Percentiles rank a stretch among this genome's conserved stretches.
These are phyloP conservation scores for Cichladusa arquata DNA, from an alignment of 2,113 vertebrate genomes.

Conservation along the genomic window DNA sequence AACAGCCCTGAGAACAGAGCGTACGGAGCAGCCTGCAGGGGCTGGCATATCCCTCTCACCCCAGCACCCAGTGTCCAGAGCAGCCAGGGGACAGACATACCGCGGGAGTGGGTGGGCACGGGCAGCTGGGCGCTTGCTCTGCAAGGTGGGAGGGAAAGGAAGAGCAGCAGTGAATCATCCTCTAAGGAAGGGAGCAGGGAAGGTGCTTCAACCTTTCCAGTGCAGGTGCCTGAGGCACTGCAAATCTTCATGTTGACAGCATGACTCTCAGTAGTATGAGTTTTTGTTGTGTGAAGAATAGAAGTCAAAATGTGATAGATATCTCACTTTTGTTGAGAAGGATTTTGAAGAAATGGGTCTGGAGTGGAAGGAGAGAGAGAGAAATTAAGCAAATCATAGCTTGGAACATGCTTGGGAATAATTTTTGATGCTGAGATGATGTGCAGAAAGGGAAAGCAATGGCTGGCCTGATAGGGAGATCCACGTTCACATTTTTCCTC, in stretches of 20 bases:
- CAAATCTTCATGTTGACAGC: not conserved
- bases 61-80: not conserved
- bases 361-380: not conserved
- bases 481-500: not conserved
- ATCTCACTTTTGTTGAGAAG: not conserved
- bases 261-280: not conserved
- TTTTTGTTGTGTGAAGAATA: conserved; percentile 23
- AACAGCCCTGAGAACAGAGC: conserved; percentile 94
- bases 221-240: not conserved
- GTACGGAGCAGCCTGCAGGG: conserved; percentile 85
- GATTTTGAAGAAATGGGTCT: not conserved
- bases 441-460: conserved; percentile 19
- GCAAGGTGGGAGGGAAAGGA: not conserved
- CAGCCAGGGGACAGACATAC: not conserved
- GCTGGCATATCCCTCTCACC: conserved; percentile 70
- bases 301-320: not conserved
- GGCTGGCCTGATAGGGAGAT: not conserved
- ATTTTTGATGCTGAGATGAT: not conserved
- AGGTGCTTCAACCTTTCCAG: not conserved
- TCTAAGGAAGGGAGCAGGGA: not conserved
- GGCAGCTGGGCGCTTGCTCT: not conserved
- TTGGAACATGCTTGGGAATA: not conserved
- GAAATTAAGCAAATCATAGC: not conserved
- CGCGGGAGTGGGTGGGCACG: not conserved
- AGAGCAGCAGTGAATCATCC: not conserved